Base-by-base conservation (phyloP, 2,113 vertebrate species). In the Ranitomeya variabilis region DNA sequence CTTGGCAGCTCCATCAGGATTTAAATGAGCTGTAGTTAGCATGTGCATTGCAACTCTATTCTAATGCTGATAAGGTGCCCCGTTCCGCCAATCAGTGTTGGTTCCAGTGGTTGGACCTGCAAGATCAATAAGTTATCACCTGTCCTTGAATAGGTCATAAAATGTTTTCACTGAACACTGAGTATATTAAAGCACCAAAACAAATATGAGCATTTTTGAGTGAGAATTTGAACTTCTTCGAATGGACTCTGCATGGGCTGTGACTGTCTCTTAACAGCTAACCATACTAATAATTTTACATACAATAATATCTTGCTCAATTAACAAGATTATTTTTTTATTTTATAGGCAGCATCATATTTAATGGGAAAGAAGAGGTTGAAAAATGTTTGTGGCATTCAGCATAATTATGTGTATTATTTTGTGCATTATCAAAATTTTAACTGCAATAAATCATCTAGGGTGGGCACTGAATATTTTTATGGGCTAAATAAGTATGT, bases 361-460 rank as follows among this genome's bases (percentile, higher is more conserved):
- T 81, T 11, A 62, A 10, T 76, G 73, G 7, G 71, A 16, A 45
- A 45, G 31, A 74, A 45, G 71, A 18, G 18, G 31, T 15, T 45
- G 31, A 74, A 74, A 76, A 76, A 51, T 76, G 73, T 76, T 13
- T 74, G 55, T 57, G 55, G 2, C 13, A 59, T 80, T 80, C n/a
- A 80, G 31, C 79, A 80, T 62, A 81, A 81, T 81, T 81, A 81
- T 81, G 57, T n/a, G 26, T 57, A 81, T 64, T 81, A 81, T 81
- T 81, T 62, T 81, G 57, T n/a, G 26, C 80, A 81, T 81, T 81
- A 45, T 26, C 31, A 62, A 57, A 81, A 18, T 57, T 26, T 26
- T 26, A 81, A 45, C 19, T 81, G 80, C 16, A n/a, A 81, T 81
- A 26, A 62, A 81, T 64, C 80, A 81, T 62, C 57, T 81, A 14